phyloP scores from a whole-genome alignment of 2,797 vertebrate genomes.

The Siniperca obscura region DNA sequence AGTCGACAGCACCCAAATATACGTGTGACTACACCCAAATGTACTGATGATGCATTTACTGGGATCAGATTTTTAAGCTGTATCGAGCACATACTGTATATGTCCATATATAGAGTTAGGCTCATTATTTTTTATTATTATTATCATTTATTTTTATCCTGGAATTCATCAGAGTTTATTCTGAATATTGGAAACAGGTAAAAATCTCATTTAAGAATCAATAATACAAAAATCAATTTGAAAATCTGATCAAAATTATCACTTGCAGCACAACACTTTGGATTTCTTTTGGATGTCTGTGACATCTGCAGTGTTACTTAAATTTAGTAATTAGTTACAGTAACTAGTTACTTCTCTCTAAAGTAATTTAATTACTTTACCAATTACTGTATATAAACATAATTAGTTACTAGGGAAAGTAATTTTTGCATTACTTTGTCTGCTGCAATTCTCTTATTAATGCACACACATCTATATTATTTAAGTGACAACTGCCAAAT shows the following conservation, averaged over 20 bases:
- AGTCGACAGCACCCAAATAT: neutral
- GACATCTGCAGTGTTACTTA: no score
- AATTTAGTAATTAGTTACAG: no score
- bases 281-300: no score
- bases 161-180: neutral
- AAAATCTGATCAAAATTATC: neutral
- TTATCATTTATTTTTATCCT: neutral
- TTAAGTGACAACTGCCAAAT: no score
- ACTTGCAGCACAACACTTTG: neutral
- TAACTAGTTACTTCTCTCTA: no score
- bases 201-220: neutral
- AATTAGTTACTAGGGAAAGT: no score
- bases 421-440: no score
- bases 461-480: no score
- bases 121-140: neutral
- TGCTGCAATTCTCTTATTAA: no score
- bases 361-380: no score
- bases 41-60: neutral
- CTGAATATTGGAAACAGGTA: neutral
- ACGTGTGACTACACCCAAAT: neutral
- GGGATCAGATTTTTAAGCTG: neutral
- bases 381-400: no score
- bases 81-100: neutral
- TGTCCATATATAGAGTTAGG: neutral
- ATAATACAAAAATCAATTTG: neutral